Conservation (phyloP, 2,113 vertebrate species). For the Collichthys lucidus region DNA sequence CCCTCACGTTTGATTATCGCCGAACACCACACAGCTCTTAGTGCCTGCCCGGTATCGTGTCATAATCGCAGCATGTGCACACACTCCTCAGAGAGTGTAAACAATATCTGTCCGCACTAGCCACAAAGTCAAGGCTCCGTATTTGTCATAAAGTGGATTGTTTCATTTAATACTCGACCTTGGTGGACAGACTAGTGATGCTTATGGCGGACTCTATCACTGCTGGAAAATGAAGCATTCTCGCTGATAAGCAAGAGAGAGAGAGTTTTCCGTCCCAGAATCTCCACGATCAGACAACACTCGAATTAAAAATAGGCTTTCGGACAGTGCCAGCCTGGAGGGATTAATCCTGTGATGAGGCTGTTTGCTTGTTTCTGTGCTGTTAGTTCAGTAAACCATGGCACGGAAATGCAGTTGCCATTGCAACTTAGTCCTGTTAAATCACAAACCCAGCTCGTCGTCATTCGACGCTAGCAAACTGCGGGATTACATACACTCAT, state of each 20-base stretch:
- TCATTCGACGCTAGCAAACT: conserved; percentile 11
- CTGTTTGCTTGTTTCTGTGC: not conserved
- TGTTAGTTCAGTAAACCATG: conserved; percentile 2
- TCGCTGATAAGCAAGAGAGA: not conserved
- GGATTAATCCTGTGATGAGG: conserved; percentile 1
- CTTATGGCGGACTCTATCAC: not conserved
- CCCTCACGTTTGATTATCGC: not conserved
- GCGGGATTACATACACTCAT: conserved; percentile 41
- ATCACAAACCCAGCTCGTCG: not conserved
- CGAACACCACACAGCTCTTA: not conserved
- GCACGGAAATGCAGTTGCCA: not conserved
- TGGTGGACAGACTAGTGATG: conserved; percentile 4
- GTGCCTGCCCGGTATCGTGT: not conserved
- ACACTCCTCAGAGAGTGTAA: not conserved
- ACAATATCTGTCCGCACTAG: not conserved
- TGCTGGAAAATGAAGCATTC: conserved; percentile 5
- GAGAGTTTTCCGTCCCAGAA: conserved; percentile 12
- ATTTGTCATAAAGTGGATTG: not conserved
- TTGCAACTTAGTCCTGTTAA: not conserved
- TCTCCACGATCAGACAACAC: conserved; percentile 21
- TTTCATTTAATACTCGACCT: conserved; percentile 16
- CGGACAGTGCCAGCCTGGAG: not conserved
- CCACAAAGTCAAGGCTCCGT: not conserved
- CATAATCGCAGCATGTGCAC: not conserved
- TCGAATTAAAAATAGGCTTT: conserved; percentile 26